Percentiles rank a stretch among this genome's conserved stretches.
These are phyloP conservation scores for Leptobrachium leishanense DNA, from an alignment of 2,113 vertebrate species.

Conservation along the genomic window DNA sequence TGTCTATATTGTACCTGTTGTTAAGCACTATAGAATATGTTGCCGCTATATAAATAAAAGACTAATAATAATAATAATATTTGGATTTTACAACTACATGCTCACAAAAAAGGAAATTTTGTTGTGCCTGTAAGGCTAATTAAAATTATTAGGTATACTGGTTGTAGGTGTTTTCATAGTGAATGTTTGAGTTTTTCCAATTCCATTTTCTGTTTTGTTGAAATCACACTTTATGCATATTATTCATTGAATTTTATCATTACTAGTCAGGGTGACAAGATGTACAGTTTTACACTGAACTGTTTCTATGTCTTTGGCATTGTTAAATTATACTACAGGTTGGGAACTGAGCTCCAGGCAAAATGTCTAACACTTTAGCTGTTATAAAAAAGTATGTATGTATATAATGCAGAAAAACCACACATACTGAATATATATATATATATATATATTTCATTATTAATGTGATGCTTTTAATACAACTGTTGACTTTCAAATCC, in stretches of 20 bases:
- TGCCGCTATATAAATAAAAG: too few species aligned
- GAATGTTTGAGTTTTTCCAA: too few species aligned
- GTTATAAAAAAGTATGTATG: not conserved
- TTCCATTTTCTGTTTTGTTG: not conserved
- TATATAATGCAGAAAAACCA: too few species aligned
- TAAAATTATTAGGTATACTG: not conserved
- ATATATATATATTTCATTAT: not conserved
- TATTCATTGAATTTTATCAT: not conserved
- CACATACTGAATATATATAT: not conserved
- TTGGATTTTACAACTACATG: too few species aligned
- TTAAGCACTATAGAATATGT: too few species aligned
- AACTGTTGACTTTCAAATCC: not conserved
- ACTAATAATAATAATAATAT: too few species aligned
- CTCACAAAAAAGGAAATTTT: too few species aligned
- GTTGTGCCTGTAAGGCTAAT: too few species aligned
- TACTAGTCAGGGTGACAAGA: not conserved
- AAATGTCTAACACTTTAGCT: not conserved
- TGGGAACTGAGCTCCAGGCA: not conserved
- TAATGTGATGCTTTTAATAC: not conserved
- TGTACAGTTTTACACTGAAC: not conserved
- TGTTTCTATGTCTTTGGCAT: not conserved
- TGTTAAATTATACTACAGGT: not conserved
- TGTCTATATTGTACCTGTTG: too few species aligned
- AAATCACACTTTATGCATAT: not conserved
- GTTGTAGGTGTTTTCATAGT: not conserved